Evolutionary conservation across 2,113 vertebrate species (phyloP).

Genomic region (Microcebus tavaratra): DNA sequence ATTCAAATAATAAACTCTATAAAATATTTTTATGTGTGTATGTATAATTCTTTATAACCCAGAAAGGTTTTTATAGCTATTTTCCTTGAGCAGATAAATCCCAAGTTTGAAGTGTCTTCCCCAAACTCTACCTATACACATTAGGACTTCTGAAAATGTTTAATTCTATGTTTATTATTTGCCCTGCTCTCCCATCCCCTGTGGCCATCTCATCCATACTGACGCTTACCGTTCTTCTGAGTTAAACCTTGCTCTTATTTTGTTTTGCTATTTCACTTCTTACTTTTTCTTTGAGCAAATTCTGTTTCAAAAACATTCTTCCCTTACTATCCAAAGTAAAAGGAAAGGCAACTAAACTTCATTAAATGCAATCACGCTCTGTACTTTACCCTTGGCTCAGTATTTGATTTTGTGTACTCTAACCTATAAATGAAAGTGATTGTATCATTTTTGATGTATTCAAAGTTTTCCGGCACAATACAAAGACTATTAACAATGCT

Average conservation of each 20-base stretch:
- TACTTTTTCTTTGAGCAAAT: background rate
- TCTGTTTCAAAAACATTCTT: background rate
- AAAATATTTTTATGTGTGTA: background rate
- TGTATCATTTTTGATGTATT: background rate
- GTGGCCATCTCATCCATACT: background rate
- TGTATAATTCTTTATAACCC: background rate
- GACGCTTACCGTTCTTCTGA: background rate
- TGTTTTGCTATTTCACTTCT: background rate
- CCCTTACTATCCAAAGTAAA: background rate
- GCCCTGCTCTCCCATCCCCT: background rate
- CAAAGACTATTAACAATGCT: slow-evolving; percentile 27
- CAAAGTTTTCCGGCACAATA: background rate
- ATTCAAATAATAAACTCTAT: background rate
- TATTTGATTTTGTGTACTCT: background rate
- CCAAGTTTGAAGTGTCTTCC: background rate
- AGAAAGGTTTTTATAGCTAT: background rate
- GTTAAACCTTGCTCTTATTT: background rate
- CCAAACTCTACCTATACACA: background rate
- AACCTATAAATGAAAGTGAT: background rate
- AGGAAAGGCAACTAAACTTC: background rate
- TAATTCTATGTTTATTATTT: background rate
- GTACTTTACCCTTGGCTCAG: background rate
- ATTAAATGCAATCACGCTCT: background rate
- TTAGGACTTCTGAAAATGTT: background rate
- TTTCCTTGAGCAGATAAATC: background rate